Evolutionary conservation across 2,113 vertebrate genomes (phyloP), one percentile per base, ranked within the genome.

Genomic region (Mus pahari): DNA sequence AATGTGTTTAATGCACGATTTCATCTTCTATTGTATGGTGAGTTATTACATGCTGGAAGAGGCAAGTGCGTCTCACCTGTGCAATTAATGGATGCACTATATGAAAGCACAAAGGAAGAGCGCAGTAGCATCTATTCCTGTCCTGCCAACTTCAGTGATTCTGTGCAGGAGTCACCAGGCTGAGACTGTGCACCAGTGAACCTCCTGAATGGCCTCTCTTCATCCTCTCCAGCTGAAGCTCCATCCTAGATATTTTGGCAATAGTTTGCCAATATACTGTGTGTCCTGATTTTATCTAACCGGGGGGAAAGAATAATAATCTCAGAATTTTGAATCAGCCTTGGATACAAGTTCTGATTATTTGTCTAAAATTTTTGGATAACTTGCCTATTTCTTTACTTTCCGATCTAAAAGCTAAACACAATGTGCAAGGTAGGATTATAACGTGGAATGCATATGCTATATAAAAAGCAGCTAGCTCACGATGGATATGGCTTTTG

Each of bases 1-100:
- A 55, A 94, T 97, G 97, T 97, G 68, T 94, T 94, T 95, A 97
- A 53, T 62, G 73, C 90, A 60, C 13, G 26, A 70, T 7, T 95
- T 70, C 73, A n/a, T 96, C 1, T 94, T 92, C 39, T 66, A 96
- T 91, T 91, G 87, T 62, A 55, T 86, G n/a, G 42, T 87, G 91
- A 92, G 5, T 90, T 95, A 89, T 96, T 22, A 83, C 4, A 83
- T 64, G 92, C 33, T 36, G 42, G 92, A 95, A 95, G 62, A 71
- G 97, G 8, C 70, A 50, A 0, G 0, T 89, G 33, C 73, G 45
- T 70, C 39, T 94, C 60, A 70, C 74, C 78, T 92, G 74, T 48
- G n/a, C 79, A 96, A 78, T 92, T 90, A 97, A 94, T 71, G 73
- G 60, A 70, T 42, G 88, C 1, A 20, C 28, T 3, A 1, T 90